Evolutionary conservation across 2,888 invertebrate species (phyloP).

Genomic region (Drosophila setosimentum): DNA sequence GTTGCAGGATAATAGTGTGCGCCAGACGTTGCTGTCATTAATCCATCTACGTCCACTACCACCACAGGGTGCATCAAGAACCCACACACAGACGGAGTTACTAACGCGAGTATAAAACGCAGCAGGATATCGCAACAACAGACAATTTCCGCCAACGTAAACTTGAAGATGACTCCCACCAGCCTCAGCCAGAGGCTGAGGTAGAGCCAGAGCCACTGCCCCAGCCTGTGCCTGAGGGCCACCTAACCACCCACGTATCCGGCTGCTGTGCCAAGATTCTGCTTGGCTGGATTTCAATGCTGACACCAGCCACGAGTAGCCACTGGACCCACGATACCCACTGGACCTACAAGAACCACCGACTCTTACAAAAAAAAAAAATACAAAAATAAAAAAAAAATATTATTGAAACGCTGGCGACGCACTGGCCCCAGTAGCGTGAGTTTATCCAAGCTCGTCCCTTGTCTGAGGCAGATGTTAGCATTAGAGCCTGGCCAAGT

Average conservation of each 20-base stretch:
- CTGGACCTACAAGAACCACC: background rate
- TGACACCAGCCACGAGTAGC: slow-evolving; percentile 32
- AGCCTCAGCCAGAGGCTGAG: slow-evolving; percentile 11
- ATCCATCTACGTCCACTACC: slow-evolving; percentile 56
- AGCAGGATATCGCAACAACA: slow-evolving; percentile 83
- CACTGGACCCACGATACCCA: background rate
- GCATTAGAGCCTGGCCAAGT: slow-evolving; percentile 6
- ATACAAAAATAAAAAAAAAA: background rate
- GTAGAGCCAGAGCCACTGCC: slow-evolving; percentile 14
- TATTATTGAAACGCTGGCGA: slow-evolving; percentile 14
- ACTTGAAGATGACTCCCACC: slow-evolving; percentile 68
- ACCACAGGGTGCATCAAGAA: slow-evolving; percentile 28
- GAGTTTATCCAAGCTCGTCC: slow-evolving; percentile 41
- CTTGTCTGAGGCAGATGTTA: slow-evolving; percentile 20
- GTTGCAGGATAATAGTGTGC: slow-evolving; percentile 53
- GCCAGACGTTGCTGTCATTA: slow-evolving; percentile 72
- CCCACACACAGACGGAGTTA: slow-evolving; percentile 51
- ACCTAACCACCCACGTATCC: slow-evolving; percentile 56
- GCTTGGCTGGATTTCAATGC: slow-evolving; percentile 73
- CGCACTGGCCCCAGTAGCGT: slow-evolving; percentile 42
- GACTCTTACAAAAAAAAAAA: slow-evolving; percentile 8
- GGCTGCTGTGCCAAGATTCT: slow-evolving; percentile 76
- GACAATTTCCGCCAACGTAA: slow-evolving; percentile 83
- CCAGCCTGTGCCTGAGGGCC: slow-evolving; percentile 17
- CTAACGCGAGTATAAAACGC: slow-evolving; percentile 82